Evolutionary conservation across 2,797 vertebrate genomes (phyloP).

Genomic region (Columba guinea): DNA sequence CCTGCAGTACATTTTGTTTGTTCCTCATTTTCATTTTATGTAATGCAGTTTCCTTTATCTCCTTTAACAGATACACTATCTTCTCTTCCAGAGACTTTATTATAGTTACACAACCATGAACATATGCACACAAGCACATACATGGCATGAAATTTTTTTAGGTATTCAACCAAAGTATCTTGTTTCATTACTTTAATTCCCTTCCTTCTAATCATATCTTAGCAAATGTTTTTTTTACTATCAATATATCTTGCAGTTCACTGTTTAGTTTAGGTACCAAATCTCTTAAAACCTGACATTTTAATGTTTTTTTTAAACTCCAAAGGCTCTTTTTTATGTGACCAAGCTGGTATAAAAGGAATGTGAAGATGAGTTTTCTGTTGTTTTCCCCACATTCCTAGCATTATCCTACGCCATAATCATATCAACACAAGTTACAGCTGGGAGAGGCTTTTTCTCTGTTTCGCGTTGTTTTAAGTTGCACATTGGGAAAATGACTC

Average conservation of each 20-base stretch:
- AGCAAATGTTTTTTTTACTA: neutral
- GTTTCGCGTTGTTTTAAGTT: conserved; percentile 4
- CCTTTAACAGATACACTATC: neutral
- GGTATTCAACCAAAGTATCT: neutral
- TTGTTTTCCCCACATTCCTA: neutral
- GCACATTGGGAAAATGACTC: conserved; percentile 28
- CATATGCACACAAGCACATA: neutral
- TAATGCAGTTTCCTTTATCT: neutral
- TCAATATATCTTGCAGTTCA: neutral
- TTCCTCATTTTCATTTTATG: neutral
- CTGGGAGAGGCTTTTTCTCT: neutral
- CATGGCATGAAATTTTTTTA: neutral
- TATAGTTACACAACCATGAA: neutral
- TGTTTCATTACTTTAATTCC: neutral
- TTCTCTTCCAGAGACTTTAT: neutral
- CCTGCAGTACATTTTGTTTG: neutral
- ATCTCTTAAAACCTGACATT: neutral
- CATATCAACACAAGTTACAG: neutral
- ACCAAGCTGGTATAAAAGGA: neutral
- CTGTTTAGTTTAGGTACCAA: neutral
- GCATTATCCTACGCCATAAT: neutral
- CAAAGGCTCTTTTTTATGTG: neutral
- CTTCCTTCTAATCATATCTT: neutral
- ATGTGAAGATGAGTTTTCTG: neutral
- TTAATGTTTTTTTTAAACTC: neutral